Percentiles rank a stretch among this genome's conserved stretches.
These are phyloP conservation scores for Clamator glandarius DNA, from an alignment of 2,797 vertebrate genomes.

Conservation along the genomic window DNA sequence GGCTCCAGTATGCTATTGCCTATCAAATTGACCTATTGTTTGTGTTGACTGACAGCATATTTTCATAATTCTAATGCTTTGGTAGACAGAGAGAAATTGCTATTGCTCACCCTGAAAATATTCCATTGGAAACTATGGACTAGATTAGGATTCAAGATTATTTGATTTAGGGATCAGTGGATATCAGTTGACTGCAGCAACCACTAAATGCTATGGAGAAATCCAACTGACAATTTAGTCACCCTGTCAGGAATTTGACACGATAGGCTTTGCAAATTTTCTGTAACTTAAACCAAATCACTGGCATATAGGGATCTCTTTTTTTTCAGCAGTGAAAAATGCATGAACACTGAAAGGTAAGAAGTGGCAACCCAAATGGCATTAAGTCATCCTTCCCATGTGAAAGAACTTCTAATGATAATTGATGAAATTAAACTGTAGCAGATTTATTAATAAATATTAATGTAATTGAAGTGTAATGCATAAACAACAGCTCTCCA, in stretches of 20 bases:
- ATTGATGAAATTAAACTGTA: background rate
- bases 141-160: background rate
- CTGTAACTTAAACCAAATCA: background rate
- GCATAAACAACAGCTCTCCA: background rate
- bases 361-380: background rate
- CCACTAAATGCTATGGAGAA: background rate
- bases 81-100: background rate
- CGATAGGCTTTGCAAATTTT: background rate
- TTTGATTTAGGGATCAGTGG: background rate
- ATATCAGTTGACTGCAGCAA: background rate
- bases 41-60: background rate
- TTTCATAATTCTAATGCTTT: background rate
- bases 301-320: background rate
- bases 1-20: background rate
- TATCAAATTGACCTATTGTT: background rate
- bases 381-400: background rate
- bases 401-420: background rate
- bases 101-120: background rate
- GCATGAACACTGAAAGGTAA: background rate
- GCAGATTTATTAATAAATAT: background rate
- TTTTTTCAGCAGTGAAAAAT: background rate
- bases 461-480: background rate
- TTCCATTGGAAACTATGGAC: background rate
- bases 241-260: background rate
- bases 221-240: background rate